These are phyloP conservation scores for Pelecanus crispus DNA, from an alignment of 2,113 vertebrate species.

Conservation along the genomic window DNA sequence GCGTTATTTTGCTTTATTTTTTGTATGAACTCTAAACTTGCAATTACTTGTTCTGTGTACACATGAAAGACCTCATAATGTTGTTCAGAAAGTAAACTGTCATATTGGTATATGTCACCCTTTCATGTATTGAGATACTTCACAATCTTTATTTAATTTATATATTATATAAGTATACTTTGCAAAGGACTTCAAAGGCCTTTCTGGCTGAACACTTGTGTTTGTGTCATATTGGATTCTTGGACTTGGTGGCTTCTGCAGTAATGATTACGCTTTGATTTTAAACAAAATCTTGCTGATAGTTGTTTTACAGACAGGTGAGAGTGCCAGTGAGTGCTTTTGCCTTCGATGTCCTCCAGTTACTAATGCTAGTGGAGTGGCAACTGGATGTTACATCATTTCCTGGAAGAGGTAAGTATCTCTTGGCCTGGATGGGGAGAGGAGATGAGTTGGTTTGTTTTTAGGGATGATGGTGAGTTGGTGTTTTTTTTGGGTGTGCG, in stretches of 20 bases:
- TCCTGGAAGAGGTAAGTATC: slow-evolving; percentile 88
- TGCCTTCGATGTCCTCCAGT: slow-evolving; percentile 85
- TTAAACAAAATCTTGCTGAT: slow-evolving; percentile 47
- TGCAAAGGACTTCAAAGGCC: neutral
- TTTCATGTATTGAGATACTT: neutral
- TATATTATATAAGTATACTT: neutral
- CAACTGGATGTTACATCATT: slow-evolving; percentile 87
- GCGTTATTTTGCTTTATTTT: neutral
- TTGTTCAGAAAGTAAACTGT: neutral
- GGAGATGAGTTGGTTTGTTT: neutral
- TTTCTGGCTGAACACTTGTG: neutral
- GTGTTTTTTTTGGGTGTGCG: neutral
- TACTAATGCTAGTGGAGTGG: slow-evolving; percentile 75
- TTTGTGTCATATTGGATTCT: neutral
- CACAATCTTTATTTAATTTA: neutral
- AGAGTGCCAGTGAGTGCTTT: slow-evolving; percentile 94
- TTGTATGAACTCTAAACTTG: neutral
- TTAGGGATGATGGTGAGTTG: neutral
- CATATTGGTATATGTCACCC: neutral
- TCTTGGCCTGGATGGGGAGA: neutral
- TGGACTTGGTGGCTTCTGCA: neutral
- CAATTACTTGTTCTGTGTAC: neutral
- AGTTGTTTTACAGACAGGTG: slow-evolving; percentile 93
- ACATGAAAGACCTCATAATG: neutral
- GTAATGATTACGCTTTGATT: neutral